A percentile compares a stretch with the other conserved stretches of the same genome.
Conservation (phyloP, 2,113 vertebrate species). For the Puma concolor region DNA sequence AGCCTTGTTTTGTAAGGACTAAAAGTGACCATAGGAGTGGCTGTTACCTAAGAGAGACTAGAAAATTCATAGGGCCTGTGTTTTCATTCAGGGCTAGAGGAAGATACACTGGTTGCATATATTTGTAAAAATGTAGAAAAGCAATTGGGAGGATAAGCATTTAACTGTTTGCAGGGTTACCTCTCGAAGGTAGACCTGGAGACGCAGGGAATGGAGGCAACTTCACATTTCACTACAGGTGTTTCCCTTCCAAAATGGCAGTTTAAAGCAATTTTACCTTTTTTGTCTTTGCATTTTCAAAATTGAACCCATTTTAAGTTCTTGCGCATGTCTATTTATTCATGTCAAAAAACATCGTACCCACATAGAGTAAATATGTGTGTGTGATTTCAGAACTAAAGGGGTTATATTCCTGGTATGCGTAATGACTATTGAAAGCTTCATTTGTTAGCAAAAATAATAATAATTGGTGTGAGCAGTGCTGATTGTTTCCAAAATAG, state of each 20-base stretch:
- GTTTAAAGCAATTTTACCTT: background rate
- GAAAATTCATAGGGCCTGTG: background rate
- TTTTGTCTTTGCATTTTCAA: conserved; percentile 31
- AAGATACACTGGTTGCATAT: background rate
- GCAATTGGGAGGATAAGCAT: background rate
- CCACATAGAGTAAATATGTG: background rate
- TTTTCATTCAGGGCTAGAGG: background rate
- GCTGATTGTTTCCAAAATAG: background rate
- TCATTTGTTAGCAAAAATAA: background rate
- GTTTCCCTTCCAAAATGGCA: background rate
- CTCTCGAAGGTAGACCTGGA: background rate
- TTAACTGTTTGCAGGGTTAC: background rate
- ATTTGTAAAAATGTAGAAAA: background rate
- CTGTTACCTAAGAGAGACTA: background rate
- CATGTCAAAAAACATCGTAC: background rate
- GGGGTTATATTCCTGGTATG: background rate
- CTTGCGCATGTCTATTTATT: background rate
- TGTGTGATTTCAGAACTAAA: background rate
- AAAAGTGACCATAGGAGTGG: background rate
- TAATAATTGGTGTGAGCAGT: background rate
- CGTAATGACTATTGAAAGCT: background rate
- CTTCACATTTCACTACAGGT: background rate
- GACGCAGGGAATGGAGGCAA: background rate
- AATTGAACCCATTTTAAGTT: background rate
- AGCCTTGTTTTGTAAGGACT: background rate